Conservation (phyloP, 2,888 invertebrate genomes). For the Allophyes oxyacanthae region DNA sequence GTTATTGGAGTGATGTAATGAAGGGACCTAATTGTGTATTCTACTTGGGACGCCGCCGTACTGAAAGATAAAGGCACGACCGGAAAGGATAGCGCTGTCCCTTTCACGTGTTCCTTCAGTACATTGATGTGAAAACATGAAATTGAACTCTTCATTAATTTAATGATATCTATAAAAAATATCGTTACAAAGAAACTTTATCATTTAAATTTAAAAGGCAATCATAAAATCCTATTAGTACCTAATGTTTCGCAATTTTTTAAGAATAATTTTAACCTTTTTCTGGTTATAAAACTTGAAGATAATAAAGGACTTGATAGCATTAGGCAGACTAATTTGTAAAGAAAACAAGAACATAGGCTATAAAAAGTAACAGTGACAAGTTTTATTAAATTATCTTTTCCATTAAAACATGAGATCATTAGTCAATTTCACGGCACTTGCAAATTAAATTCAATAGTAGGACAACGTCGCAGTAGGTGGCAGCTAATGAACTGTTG, state of each 20-base stretch:
- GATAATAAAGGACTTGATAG: too few species aligned
- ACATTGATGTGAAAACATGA: conserved; percentile 48
- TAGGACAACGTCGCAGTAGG: conserved; percentile 31
- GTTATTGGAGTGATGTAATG: conserved; percentile 88
- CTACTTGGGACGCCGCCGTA: conserved; percentile 76
- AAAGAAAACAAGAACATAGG: background rate
- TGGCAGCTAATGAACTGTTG: conserved; percentile 28
- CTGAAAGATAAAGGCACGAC: conserved; percentile 78
- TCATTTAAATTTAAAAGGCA: conserved; percentile 14
- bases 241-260: background rate
- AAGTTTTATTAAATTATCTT: conserved; percentile 1
- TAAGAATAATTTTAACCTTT: background rate
- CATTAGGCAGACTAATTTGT: background rate
- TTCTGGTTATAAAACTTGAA: too few species aligned
- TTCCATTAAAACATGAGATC: conserved; percentile 19
- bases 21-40: conserved; percentile 88
- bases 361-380: conserved; percentile 7
- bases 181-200: background rate
- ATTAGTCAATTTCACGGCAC: conserved; percentile 38
- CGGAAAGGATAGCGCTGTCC: conserved; percentile 67
- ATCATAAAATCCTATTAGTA: conserved; percentile 14
- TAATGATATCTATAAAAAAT: conserved; percentile 19
- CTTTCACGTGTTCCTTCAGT: conserved; percentile 64
- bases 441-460: conserved; percentile 29
- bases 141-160: conserved; percentile 21